Conservation (phyloP, 2,888 invertebrate species). For the Plemyria rubiginata region DNA sequence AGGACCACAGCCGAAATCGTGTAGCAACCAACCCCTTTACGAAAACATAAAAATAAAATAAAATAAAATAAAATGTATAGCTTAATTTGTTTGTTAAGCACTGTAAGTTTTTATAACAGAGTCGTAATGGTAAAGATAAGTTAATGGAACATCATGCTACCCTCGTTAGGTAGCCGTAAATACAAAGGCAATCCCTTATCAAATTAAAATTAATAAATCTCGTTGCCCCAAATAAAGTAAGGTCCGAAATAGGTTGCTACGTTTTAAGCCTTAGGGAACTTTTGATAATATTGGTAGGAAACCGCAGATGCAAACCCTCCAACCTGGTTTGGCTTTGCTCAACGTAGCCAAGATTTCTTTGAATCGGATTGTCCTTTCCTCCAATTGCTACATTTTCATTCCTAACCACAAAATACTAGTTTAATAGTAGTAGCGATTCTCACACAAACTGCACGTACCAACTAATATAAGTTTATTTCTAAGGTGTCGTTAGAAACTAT, state of each 20-base stretch:
- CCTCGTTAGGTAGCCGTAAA: slow-evolving; percentile 33
- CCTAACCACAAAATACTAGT: slow-evolving; percentile 38
- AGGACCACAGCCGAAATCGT: slow-evolving; percentile 16
- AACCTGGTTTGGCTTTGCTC: slow-evolving; percentile 17
- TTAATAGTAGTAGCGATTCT: slow-evolving; percentile 33
- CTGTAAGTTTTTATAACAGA: slow-evolving; percentile 7
- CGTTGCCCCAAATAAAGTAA: slow-evolving; percentile 27
- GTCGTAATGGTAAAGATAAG: slow-evolving; percentile 10
- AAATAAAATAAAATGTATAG: slow-evolving; percentile 29
- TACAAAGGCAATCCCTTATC: slow-evolving; percentile 35
- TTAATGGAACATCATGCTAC: slow-evolving; percentile 36
- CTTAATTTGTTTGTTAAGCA: background rate
- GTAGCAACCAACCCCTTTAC: background rate
- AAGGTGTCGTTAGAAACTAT: slow-evolving; percentile 28
- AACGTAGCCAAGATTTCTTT: slow-evolving; percentile 24
- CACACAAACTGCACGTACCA: slow-evolving; percentile 32
- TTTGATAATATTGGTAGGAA: slow-evolving; percentile 43
- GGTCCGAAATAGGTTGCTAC: background rate
- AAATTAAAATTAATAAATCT: slow-evolving; percentile 40
- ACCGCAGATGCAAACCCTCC: slow-evolving; percentile 41
- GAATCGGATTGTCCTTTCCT: slow-evolving; percentile 41
- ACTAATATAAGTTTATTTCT: slow-evolving; percentile 36
- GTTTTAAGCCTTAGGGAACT: slow-evolving; percentile 36
- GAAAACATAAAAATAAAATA: too few relatives aligned
- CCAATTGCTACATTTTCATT: slow-evolving; percentile 26